A percentile compares a stretch with the other conserved stretches of the same genome.
Evolutionary conservation across 2,113 vertebrate species (phyloP).

Genomic region (Ursus arctos): DNA sequence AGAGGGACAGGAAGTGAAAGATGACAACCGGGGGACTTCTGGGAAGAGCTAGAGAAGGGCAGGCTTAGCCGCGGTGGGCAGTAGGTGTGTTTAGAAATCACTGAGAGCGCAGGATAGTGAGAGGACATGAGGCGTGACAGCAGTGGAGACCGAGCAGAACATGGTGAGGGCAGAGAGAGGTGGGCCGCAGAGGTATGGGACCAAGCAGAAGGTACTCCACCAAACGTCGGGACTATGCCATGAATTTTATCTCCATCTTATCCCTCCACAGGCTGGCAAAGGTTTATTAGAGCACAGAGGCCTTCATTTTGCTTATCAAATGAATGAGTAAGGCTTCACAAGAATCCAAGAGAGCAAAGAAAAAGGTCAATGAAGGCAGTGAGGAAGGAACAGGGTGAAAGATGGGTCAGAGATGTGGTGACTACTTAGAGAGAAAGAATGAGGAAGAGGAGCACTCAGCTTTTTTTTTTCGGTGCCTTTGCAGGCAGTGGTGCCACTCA

Average conservation of each 20-base stretch:
- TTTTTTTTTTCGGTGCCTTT: no score
- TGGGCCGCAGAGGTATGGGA: background rate
- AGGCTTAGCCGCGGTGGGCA: background rate
- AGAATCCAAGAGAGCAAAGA: constrained; percentile 33
- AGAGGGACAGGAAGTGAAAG: background rate
- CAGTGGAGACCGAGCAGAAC: background rate
- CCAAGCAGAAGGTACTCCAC: background rate
- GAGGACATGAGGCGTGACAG: background rate
- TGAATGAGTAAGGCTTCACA: constrained; percentile 23
- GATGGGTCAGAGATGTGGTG: background rate
- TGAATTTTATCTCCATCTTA: background rate
- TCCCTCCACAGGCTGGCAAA: background rate
- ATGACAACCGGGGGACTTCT: background rate
- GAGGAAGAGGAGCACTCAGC: background rate
- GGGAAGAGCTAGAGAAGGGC: background rate
- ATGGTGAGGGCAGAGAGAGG: background rate
- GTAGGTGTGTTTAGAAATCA: background rate
- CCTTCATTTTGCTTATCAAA: constrained; percentile 3
- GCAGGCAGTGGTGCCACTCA: background rate
- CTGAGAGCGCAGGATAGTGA: background rate
- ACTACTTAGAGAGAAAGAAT: background rate
- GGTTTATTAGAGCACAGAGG: background rate
- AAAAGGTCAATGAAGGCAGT: constrained; percentile 13
- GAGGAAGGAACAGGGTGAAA: background rate
- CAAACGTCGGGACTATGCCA: background rate